Evolutionary conservation across 1,140 invertebrate genomes (phyloP).

Genomic region (Caenorhabditis latens): DNA sequence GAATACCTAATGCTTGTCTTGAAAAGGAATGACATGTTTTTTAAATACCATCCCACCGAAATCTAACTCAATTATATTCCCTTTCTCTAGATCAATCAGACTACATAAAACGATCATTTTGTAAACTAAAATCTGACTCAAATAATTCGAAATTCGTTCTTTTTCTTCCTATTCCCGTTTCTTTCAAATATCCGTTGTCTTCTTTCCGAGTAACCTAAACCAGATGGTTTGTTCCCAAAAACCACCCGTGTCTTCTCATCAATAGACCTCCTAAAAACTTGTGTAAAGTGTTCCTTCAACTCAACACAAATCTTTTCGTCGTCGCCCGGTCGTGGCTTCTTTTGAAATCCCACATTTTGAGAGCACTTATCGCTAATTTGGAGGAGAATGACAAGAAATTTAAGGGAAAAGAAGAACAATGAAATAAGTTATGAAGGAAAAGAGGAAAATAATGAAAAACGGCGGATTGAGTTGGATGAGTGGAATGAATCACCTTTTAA

Average conservation of each 20-base stretch:
- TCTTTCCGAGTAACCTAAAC: conserved; percentile 15
- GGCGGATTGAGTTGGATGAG: neutral
- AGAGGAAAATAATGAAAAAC: neutral
- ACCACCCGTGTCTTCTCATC: conserved; percentile 15
- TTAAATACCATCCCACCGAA: too few species aligned
- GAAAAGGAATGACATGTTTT: too few species aligned
- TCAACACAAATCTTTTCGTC: neutral
- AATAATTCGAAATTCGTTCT: neutral
- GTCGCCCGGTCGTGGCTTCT: neutral
- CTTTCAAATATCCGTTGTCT: too few species aligned
- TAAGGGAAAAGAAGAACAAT: neutral
- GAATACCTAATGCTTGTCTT: too few species aligned
- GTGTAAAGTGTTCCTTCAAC: conserved; percentile 41
- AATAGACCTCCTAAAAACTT: conserved; percentile 27
- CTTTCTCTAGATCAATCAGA: too few species aligned
- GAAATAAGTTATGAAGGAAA: neutral
- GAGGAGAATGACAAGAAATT: neutral
- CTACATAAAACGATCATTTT: too few species aligned
- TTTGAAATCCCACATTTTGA: neutral
- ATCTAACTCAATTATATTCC: too few species aligned
- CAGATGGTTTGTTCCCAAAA: conserved; percentile 22
- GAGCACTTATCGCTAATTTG: conserved; percentile 48
- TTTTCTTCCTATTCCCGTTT: neutral
- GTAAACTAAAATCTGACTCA: conserved; percentile 3
- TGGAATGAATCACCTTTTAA: neutral